phyloP scores from a whole-genome alignment of 2,113 vertebrate genomes.

The Telmatochromis sp. region DNA sequence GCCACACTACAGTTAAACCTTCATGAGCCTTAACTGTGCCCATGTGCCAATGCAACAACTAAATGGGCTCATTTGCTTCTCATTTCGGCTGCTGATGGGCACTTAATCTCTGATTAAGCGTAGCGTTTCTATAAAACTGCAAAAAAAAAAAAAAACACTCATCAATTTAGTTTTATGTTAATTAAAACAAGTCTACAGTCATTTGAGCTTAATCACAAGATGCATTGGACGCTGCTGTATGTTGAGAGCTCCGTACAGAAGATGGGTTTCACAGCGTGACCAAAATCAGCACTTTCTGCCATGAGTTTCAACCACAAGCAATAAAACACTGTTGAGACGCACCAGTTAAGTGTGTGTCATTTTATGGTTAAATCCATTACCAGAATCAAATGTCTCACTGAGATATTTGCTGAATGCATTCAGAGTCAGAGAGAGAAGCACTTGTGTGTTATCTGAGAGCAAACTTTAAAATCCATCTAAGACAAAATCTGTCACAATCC shows the following conservation, averaged over 20 bases:
- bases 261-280: background rate
- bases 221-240: background rate
- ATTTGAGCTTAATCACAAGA: background rate
- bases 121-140: background rate
- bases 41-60: background rate
- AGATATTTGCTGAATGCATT: background rate
- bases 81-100: background rate
- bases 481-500: background rate
- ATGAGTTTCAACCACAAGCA: background rate
- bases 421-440: background rate
- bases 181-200: background rate
- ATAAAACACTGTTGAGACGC: background rate
- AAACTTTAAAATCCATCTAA: background rate
- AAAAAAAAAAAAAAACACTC: background rate
- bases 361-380: background rate
- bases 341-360: background rate
- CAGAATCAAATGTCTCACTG: background rate
- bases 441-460: background rate
- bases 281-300: constrained; percentile 3
- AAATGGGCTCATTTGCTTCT: background rate
- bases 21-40: background rate
- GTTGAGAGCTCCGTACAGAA: background rate
- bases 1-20: background rate
- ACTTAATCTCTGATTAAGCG: background rate
- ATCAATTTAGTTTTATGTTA: background rate